Percentiles rank a stretch among this genome's conserved stretches.
Conservation (phyloP, 2,113 vertebrate species). For the Helogale parvula region DNA sequence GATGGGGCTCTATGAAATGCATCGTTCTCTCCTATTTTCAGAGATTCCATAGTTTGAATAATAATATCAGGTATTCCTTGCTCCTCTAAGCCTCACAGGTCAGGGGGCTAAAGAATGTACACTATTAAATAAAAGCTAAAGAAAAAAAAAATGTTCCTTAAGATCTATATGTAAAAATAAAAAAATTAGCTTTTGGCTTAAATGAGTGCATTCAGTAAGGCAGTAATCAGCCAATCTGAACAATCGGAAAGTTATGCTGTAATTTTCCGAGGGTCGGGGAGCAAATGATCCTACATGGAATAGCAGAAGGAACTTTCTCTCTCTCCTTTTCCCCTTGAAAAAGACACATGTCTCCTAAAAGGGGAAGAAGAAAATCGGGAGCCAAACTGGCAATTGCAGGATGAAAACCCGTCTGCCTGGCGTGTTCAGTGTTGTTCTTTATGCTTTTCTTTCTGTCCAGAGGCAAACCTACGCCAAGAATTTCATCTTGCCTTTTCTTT, state of each 20-base stretch:
- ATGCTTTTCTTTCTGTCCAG: conserved; percentile 48
- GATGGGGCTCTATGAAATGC: not conserved
- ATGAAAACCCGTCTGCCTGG: not conserved
- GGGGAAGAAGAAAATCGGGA: not conserved
- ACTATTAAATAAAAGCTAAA: conserved; percentile 8
- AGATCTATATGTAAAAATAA: not conserved
- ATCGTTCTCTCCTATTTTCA: not conserved
- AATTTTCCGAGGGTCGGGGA: not conserved
- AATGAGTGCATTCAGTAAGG: not conserved
- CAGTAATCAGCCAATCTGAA: not conserved
- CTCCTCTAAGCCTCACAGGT: not conserved
- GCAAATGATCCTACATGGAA: not conserved
- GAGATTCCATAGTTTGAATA: not conserved
- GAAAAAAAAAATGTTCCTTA: not conserved
- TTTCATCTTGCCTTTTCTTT: conserved; percentile 59
- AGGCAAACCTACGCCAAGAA: conserved; percentile 57
- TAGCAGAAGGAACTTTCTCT: not conserved
- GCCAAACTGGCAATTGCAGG: conserved; percentile 39
- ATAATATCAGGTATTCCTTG: conserved; percentile 21
- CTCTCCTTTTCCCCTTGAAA: not conserved
- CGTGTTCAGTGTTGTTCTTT: conserved; percentile 6
- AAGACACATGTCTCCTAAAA: not conserved
- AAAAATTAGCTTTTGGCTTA: not conserved
- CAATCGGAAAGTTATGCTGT: not conserved
- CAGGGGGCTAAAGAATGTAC: not conserved